Base-by-base conservation (phyloP, 2,113 vertebrate genomes). In the Pandion haliaetus region DNA sequence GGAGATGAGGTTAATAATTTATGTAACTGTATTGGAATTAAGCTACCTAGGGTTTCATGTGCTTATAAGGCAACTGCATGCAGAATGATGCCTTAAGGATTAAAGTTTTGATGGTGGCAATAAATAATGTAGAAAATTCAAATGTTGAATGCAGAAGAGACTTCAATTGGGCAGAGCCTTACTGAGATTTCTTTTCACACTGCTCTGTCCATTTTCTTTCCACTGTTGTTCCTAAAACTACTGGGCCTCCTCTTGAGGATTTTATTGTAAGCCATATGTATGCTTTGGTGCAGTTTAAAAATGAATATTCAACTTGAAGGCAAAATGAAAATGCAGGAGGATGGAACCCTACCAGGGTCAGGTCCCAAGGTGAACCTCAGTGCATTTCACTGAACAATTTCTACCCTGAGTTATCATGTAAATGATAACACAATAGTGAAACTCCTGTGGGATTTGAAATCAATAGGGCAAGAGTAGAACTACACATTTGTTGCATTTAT, bases 41-140 rank as follows among this genome's bases (percentile, higher is more conserved):
- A 95, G 79, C 92, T 89, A 94, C 93, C 86, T 76, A 78, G 69
- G 58, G 52, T 97, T 89, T 91, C 70, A 16, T 79, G 36, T 91
- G 66, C 88, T 95, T 96, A 76, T 92, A 94, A 88, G 59, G 73
- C 42, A 89, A 91, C 63, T 77, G 63, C 52, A 66, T 73, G 79
- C 69, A 88, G 81, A 78, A 76, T 62, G 87, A 87, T 94, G 89
- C 91, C 95, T 94, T 82, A 81, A 95, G 96, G 50, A 93, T 93
- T 95, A 77, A 97, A 91, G 29, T 91, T 95, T 62, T 94, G 73
- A 83, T 62, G 55, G 62, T 82, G 50, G 62, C 80, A 85, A 94
- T 97, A 97, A 97, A 95, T 98, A 94, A 97, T 96, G 89, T 94
- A 96, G 87, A 91, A 95, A 96, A 95, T 93, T 88, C 77, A 94